Percentiles rank a stretch among this genome's conserved stretches.
phyloP scores from a whole-genome alignment of 2,797 vertebrate species.

The Geotrypetes seraphini region DNA sequence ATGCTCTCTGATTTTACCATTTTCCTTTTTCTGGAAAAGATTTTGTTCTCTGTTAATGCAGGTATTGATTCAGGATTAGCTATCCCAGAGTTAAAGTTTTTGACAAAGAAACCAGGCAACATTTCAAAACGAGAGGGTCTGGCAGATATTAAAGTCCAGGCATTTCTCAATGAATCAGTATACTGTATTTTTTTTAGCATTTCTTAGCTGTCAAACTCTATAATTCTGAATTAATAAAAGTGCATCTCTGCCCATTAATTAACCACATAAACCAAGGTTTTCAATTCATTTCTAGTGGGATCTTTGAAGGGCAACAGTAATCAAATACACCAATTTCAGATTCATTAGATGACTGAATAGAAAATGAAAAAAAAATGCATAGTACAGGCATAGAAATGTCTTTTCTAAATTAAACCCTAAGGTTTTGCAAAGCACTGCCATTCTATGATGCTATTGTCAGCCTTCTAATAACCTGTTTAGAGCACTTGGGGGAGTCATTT shows the following conservation, averaged over 20 bases:
- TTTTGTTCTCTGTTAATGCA: too few species aligned
- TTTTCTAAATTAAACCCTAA: neutral
- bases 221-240: neutral
- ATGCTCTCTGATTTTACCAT: too few species aligned
- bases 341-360: neutral
- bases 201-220: neutral
- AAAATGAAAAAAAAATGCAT: accelerated
- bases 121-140: neutral
- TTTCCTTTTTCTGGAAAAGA: too few species aligned
- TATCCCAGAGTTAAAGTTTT: too few species aligned
- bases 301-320: neutral
- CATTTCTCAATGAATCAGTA: constrained; percentile 3
- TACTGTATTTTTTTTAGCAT: neutral
- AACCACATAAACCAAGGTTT: constrained; percentile 1
- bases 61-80: too few species aligned
- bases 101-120: neutral
- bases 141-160: constrained; percentile 3
- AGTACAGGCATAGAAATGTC: accelerated
- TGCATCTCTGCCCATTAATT: constrained; percentile 19
- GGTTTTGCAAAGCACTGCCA: too few species aligned
- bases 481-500: too few species aligned
- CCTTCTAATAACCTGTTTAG: too few species aligned
- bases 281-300: neutral
- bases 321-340: neutral
- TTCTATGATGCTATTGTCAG: too few species aligned